Conservation (phyloP, 2,888 invertebrate genomes). For the Cosmorhoe ocellata region DNA sequence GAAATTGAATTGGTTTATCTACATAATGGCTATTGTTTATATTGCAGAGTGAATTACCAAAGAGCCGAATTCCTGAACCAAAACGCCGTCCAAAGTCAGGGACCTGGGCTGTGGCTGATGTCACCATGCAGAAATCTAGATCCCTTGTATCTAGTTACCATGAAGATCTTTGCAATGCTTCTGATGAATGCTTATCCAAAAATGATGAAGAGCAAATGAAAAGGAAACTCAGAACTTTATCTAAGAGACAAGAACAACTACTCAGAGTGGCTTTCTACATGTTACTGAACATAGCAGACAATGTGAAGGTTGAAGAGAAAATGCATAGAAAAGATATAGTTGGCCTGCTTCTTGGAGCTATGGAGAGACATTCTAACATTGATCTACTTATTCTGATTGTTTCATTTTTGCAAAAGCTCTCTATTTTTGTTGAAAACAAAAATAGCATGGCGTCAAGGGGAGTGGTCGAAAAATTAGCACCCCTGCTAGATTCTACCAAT, state of each 20-base stretch:
- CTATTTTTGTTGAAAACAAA: conserved; percentile 97
- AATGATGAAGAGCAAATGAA: conserved; percentile 90
- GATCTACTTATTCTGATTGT: conserved; percentile 95
- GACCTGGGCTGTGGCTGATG: conserved; percentile 84
- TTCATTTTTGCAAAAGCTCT: conserved; percentile 97
- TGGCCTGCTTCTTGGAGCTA: conserved; percentile 91
- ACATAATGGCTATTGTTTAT: too few species aligned
- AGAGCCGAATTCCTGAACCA: conserved; percentile 87
- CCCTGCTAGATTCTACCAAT: conserved; percentile 86
- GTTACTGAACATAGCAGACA: conserved; percentile 97
- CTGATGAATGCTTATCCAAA: conserved; percentile 73
- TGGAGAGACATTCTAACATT: conserved; percentile 93
- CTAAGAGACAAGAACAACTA: conserved; percentile 96
- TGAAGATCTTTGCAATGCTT: conserved; percentile 83
- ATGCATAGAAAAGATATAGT: conserved; percentile 97
- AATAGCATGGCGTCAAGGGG: conserved; percentile 93
- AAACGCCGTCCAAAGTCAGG: conserved; percentile 90
- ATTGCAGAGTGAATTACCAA: conserved; percentile 84
- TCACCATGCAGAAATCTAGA: conserved; percentile 81
- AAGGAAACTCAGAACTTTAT: conserved; percentile 89
- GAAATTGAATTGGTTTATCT: too few species aligned
- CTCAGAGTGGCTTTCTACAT: conserved; percentile 95
- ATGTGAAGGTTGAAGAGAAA: conserved; percentile 97
- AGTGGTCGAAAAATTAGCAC: conserved; percentile 92
- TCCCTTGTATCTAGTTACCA: conserved; percentile 86